phyloP scores from a whole-genome alignment of 2,113 vertebrate genomes.

The Bothrops jararaca region DNA sequence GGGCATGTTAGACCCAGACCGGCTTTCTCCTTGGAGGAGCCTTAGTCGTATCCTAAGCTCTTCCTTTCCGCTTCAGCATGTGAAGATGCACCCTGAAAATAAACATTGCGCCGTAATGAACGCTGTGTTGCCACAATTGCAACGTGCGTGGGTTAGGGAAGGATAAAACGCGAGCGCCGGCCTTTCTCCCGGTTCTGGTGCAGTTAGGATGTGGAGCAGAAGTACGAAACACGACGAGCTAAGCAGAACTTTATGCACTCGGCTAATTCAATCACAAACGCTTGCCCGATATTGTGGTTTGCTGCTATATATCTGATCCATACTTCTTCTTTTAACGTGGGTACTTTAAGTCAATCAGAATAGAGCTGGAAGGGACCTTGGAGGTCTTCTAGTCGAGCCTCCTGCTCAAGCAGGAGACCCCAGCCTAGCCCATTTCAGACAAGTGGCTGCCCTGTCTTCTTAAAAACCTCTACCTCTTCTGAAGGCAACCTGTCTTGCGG shows the following conservation, averaged over 20 bases:
- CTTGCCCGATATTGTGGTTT: neutral
- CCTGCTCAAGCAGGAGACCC: neutral
- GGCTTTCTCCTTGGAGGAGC: neutral
- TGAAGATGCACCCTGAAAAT: neutral
- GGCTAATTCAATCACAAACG: neutral
- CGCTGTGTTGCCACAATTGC: neutral
- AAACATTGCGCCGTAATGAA: neutral
- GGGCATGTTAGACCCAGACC: neutral
- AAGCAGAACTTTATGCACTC: neutral
- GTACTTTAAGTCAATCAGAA: neutral
- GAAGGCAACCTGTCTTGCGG: neutral
- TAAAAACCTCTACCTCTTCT: neutral
- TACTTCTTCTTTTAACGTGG: neutral
- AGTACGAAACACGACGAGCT: neutral
- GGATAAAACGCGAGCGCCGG: fast-evolving
- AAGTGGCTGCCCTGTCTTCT: neutral
- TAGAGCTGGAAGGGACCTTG: neutral
- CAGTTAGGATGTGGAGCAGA: neutral
- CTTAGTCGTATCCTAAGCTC: neutral
- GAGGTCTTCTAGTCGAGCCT: neutral
- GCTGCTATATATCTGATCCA: neutral
- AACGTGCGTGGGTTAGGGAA: neutral
- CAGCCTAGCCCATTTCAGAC: neutral
- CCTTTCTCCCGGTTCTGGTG: neutral
- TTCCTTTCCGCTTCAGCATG: neutral